Base-by-base conservation (phyloP, 92 coral and sea anemone genomes). In the Paramuricea clavata region DNA sequence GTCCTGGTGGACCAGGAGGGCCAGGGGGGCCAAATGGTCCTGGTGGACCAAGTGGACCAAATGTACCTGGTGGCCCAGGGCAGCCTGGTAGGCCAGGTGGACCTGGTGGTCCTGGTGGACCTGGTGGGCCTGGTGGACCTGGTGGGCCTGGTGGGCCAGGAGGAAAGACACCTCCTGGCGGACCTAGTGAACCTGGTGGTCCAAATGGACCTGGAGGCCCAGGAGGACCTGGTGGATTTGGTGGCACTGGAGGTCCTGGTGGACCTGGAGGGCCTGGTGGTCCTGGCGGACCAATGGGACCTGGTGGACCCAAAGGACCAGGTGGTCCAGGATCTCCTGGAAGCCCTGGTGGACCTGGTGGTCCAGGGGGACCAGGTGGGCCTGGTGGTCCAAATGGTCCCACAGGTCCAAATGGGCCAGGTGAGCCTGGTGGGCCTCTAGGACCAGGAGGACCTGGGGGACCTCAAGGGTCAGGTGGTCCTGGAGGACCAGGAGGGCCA, bases 381-480 rank as follows among this genome's bases (percentile, higher is more conserved):
- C 88, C 60, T 35, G 74, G 59, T 43, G 57, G 64, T 41, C 86
- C 60, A 67, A 54, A 47, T 73, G 76, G 44, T 21, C 86, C 59
- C 13, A 76, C 83, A 36, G 26, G 36, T 10, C 61, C 94, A 16
- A 41, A 60, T 36, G 67, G 62, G 39, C 89, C 76, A 56, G 80
- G 67, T 2, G 95, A 91, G 0, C 95, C 95, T 6, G 88, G 89
- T 21, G 95, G 93, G 0, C 95, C 95, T 49, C 86, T 73, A 0
- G 76, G 72, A 23, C 87, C 94, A 13, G 94, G 92, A 2, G 89
- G 92, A 2, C 94, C 94, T 11, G 94, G 94, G 7, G 92, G 93
- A 0, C 95, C 95, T 31, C 87, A 89, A 0, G 95, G 95, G 0
- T 94, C 95, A 11, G 93, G 95, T 10, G 95, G 96, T 27, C 94